A percentile compares a stretch with the other conserved stretches of the same genome.
phyloP scores from a whole-genome alignment of 2,797 vertebrate genomes.

The Linurgus olivaceus region DNA sequence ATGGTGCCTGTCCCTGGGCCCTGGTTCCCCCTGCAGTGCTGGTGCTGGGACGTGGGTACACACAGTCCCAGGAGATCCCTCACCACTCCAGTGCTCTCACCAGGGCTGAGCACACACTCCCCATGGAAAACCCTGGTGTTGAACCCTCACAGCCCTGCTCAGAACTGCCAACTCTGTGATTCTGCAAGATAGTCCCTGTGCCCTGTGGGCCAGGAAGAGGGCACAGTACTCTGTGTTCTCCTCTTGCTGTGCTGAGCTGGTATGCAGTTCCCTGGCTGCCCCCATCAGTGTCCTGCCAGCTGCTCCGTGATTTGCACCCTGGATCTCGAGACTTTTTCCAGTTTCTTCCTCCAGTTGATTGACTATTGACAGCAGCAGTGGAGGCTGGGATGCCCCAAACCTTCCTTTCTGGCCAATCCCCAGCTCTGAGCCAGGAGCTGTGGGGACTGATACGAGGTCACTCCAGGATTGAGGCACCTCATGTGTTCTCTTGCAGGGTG shows the following conservation, averaged over 20 bases:
- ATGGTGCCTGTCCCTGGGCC: neutral
- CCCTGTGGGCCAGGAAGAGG: neutral
- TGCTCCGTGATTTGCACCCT: rapidly evolving
- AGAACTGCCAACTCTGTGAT: neutral
- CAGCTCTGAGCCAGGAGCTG: neutral
- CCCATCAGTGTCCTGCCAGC: neutral
- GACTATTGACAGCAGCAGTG: neutral
- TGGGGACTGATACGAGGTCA: neutral
- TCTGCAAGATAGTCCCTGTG: neutral
- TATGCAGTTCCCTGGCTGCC: neutral
- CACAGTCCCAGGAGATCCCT: neutral
- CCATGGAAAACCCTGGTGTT: neutral
- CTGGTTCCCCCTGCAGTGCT: neutral
- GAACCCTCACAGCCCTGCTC: neutral
- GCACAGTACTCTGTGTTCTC: neutral
- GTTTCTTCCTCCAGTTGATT: neutral
- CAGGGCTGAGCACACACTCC: neutral
- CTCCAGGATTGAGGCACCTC: neutral
- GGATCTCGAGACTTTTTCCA: neutral
- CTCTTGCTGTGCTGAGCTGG: neutral
- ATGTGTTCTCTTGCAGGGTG: conserved; percentile 47
- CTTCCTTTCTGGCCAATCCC: neutral
- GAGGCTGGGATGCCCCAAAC: rapidly evolving
- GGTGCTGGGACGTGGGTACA: rapidly evolving
- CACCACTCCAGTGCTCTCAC: rapidly evolving